Evolutionary conservation across 2,888 invertebrate species (phyloP), one percentile per base, ranked within the genome.

Genomic region (Drosophila falleni): DNA sequence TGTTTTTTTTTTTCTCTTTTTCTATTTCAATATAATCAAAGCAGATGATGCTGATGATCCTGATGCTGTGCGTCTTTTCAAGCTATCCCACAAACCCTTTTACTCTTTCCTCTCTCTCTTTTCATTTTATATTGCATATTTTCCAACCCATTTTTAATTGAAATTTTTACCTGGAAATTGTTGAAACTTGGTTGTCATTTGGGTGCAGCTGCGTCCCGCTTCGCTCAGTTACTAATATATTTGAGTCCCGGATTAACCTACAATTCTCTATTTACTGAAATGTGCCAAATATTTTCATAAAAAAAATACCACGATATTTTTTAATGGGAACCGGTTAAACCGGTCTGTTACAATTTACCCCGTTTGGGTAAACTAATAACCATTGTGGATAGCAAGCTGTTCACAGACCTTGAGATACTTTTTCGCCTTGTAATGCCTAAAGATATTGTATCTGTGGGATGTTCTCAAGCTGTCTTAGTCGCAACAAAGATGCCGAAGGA

Each of bases 151-250:
- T 71, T 75, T 82, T 87, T 84, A 82, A 85, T 82, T 84, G 73
- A 73, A 81, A 78, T 78, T 83, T 85, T 82, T 87, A 87, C 85
- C 87, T 87, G 85, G 65, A 87, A 81, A 63, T 16, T 55, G 39
- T 49, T 61, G 35, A 67, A 70, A 62, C 51, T 76, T 70, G 47
- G 65, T 16, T 59, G 49, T 19, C 58, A 60, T 42, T 73, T 62
- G 68, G 47, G 68, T 76, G 68, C 85, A 84, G 84, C 84, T 84
- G 87, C 80, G 71, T 58, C 55, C 58, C 55, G 63, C 39, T 67
- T 26, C 50, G 50, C 39, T 66, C 39, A 23, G 71, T 60, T 55
- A 67, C 54, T 64, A 42, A 51, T 74, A 51, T 74, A 76, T 64
- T 66, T 60, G 59, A 44, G 42, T 71, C 50, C 55, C 46, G 55